Percentiles rank a stretch among this genome's conserved stretches.
phyloP scores from a whole-genome alignment of 2,113 vertebrate species.

The Tyrannus savana region DNA sequence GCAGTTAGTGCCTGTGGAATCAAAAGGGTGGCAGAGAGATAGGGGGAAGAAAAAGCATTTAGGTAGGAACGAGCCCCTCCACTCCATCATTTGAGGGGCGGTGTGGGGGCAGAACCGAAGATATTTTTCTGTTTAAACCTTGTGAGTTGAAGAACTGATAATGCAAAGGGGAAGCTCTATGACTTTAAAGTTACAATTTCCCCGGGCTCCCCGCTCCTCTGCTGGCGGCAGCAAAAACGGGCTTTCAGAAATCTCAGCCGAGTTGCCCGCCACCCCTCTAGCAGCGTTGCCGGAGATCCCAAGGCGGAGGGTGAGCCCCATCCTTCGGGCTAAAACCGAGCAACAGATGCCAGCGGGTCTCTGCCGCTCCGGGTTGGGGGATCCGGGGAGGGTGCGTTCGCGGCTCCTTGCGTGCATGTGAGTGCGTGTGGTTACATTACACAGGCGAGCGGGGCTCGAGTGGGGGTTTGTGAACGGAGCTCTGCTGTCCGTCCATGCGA shows the following conservation, averaged over 20 bases:
- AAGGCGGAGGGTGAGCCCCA: not conserved
- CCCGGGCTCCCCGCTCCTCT: not conserved
- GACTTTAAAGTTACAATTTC: slow-evolving; percentile 37
- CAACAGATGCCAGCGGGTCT: slow-evolving; percentile 3
- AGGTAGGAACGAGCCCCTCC: not conserved
- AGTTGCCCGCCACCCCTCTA: not conserved
- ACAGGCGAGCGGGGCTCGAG: not conserved
- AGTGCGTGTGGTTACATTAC: not conserved
- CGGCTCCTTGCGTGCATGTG: not conserved
- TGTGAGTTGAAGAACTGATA: not conserved
- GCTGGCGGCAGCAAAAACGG: not conserved
- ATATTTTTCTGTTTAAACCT: slow-evolving; percentile 46
- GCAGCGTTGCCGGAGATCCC: not conserved
- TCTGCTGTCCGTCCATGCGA: not conserved
- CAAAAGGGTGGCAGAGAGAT: not conserved
- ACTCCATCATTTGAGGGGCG: not conserved
- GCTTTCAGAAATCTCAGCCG: not conserved
- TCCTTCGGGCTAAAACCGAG: not conserved
- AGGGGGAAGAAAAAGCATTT: not conserved
- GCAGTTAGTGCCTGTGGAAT: slow-evolving; percentile 55
- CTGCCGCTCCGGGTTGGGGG: not conserved
- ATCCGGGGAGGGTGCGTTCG: too few species aligned
- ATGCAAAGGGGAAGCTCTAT: slow-evolving; percentile 13
- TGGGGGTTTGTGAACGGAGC: not conserved
- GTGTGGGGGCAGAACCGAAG: not conserved